Evolutionary conservation across 2,888 invertebrate species (phyloP).

Genomic region (Mesorhabditis belari): DNA sequence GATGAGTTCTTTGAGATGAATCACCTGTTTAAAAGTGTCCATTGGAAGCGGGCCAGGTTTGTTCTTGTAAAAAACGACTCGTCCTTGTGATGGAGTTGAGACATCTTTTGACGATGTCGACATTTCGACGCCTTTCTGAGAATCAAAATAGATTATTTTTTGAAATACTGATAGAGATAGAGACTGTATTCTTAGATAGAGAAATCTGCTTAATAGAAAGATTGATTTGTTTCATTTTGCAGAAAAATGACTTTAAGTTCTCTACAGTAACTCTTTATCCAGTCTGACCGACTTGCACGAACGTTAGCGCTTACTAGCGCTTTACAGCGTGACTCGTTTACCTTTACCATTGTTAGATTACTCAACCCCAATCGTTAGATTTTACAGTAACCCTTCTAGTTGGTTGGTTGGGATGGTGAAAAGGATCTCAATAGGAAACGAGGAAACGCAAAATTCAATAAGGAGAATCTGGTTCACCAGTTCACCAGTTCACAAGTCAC

Average conservation of each 20-base stretch:
- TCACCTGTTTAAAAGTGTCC: constrained; percentile 60
- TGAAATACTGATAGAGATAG: not conserved
- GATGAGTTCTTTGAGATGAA: too few species aligned
- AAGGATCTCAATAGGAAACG: too few species aligned
- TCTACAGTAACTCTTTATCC: not conserved
- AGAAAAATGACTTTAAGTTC: not conserved
- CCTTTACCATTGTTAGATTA: too few species aligned
- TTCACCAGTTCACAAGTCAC: not conserved
- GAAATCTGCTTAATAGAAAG: not conserved
- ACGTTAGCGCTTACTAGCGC: too few species aligned
- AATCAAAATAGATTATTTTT: not conserved
- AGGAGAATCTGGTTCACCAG: too few species aligned
- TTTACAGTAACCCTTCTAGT: too few species aligned
- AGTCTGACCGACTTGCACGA: too few species aligned
- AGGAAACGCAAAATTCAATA: too few species aligned
- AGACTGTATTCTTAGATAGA: not conserved
- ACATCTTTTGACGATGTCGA: constrained; percentile 30
- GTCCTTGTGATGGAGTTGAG: constrained; percentile 9
- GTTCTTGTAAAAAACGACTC: constrained; percentile 64
- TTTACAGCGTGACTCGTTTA: too few species aligned
- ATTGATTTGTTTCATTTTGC: not conserved
- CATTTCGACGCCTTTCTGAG: constrained; percentile 44
- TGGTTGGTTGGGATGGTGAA: not conserved
- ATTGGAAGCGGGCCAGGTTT: constrained; percentile 61
- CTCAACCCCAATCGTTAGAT: too few species aligned